Percentiles rank a stretch among this genome's conserved stretches.
Evolutionary conservation across 2,888 invertebrate species (phyloP).

Genomic region (Notocelia uddmanniana): DNA sequence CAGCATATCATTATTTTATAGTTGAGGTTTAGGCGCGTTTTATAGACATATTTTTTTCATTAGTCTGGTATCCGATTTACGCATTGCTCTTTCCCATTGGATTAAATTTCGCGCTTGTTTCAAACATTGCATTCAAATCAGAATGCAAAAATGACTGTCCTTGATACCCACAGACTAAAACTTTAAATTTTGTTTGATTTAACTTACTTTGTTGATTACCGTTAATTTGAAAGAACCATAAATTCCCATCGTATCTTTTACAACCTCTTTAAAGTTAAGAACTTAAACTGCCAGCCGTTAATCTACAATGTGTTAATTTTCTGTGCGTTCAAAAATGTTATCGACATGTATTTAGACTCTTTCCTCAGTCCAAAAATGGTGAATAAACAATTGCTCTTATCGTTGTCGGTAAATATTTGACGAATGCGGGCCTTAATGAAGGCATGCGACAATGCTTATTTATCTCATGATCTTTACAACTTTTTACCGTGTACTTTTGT

Average conservation of each 20-base stretch:
- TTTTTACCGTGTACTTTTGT: conserved; percentile 58
- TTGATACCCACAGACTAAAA: neutral
- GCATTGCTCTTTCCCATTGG: neutral
- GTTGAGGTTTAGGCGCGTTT: neutral
- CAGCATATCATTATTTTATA: no score
- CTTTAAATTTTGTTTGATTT: neutral
- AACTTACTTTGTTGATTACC: conserved; percentile 12
- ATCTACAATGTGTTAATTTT: conserved; percentile 32
- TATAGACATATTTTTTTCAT: neutral
- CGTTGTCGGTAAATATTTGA: conserved; percentile 72
- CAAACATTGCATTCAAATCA: neutral
- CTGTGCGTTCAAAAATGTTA: conserved; percentile 29
- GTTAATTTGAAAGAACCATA: conserved; percentile 29
- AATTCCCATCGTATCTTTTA: conserved; percentile 33
- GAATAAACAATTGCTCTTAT: conserved; percentile 62
- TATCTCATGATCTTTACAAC: conserved; percentile 60
- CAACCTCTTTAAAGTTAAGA: conserved; percentile 26
- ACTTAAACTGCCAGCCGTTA: conserved; percentile 19
- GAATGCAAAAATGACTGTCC: neutral
- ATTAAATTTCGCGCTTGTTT: neutral
- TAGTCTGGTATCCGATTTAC: neutral
- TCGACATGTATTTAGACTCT: conserved; percentile 35
- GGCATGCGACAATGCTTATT: conserved; percentile 58
- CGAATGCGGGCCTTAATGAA: conserved; percentile 72
- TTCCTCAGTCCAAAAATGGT: conserved; percentile 51